A percentile compares a stretch with the other conserved stretches of the same genome.
Evolutionary conservation across 2,888 invertebrate genomes (phyloP).

Genomic region (Chouioia cunea): DNA sequence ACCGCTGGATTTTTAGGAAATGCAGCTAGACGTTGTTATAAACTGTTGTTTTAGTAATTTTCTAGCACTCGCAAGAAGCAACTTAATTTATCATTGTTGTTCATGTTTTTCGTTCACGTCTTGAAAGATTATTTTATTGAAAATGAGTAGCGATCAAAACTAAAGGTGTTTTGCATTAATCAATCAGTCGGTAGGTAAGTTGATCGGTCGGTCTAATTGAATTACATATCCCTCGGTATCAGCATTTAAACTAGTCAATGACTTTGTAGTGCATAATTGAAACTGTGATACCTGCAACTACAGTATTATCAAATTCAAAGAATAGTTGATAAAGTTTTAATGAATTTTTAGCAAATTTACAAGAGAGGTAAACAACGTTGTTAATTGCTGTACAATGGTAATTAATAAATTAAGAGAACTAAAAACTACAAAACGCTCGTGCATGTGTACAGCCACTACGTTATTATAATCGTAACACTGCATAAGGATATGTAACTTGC

Average conservation of each 20-base stretch:
- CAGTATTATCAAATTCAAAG: constrained; percentile 26
- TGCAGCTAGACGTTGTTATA: constrained; percentile 27
- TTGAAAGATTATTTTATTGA: constrained; percentile 16
- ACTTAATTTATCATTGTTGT: too few species aligned
- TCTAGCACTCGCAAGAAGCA: neutral
- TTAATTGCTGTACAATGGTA: constrained; percentile 30
- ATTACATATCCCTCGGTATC: constrained; percentile 6
- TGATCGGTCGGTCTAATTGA: neutral
- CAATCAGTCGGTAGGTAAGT: neutral
- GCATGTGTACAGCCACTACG: too few species aligned
- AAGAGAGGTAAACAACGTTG: constrained; percentile 1
- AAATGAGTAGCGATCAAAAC: constrained; percentile 30
- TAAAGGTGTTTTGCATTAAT: neutral
- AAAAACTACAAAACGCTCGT: neutral
- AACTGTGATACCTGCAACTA: constrained; percentile 42
- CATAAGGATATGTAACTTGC: too few species aligned
- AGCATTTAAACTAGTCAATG: constrained; percentile 3
- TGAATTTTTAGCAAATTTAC: constrained; percentile 9
- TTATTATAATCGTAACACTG: too few species aligned
- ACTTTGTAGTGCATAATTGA: constrained; percentile 20
- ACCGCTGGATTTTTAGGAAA: constrained; percentile 31
- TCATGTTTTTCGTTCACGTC: neutral
- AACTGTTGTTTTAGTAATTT: constrained; percentile 9
- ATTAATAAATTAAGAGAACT: constrained; percentile 32
- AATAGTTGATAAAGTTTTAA: constrained; percentile 12